A percentile compares a stretch with the other conserved stretches of the same genome.
phyloP scores from a whole-genome alignment of 1,140 invertebrate species.

The Drosophila bocki region DNA sequence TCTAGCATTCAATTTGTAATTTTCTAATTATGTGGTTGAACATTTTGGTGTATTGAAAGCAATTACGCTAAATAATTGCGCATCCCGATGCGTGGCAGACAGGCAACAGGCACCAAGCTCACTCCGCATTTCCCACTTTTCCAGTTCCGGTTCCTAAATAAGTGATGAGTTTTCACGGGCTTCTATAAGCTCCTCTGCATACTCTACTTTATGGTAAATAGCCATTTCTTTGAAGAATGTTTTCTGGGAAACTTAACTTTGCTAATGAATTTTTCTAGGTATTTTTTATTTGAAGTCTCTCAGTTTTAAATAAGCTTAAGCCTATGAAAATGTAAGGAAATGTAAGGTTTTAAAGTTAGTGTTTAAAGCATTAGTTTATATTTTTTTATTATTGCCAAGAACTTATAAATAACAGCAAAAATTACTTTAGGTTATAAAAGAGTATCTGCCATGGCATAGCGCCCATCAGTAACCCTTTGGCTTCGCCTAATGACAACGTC shows the following conservation, averaged over 20 bases:
- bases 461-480: not conserved
- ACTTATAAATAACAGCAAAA: not conserved
- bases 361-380: too few relatives aligned
- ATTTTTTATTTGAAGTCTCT: not conserved
- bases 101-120: slow-evolving; percentile 10
- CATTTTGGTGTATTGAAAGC: slow-evolving; percentile 68
- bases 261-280: not conserved
- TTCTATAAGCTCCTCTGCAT: slow-evolving; percentile 1
- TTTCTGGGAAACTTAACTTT: not conserved
- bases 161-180: slow-evolving; percentile 10
- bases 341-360: too few relatives aligned
- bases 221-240: not conserved
- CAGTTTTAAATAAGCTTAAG: too few relatives aligned
- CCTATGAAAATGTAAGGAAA: too few relatives aligned
- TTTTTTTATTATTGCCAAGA: not conserved
- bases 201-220: slow-evolving; percentile 1
- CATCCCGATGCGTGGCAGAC: slow-evolving; percentile 28
- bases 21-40: slow-evolving; percentile 71
- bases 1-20: slow-evolving; percentile 66
- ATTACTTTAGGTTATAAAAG: not conserved
- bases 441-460: not conserved
- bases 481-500: slow-evolving; percentile 41
- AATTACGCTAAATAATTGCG: slow-evolving; percentile 73
- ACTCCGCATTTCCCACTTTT: not conserved
- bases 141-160: slow-evolving; percentile 22